Evolutionary conservation across 2,888 invertebrate genomes (phyloP).

Genomic region (Apamea monoglypha): DNA sequence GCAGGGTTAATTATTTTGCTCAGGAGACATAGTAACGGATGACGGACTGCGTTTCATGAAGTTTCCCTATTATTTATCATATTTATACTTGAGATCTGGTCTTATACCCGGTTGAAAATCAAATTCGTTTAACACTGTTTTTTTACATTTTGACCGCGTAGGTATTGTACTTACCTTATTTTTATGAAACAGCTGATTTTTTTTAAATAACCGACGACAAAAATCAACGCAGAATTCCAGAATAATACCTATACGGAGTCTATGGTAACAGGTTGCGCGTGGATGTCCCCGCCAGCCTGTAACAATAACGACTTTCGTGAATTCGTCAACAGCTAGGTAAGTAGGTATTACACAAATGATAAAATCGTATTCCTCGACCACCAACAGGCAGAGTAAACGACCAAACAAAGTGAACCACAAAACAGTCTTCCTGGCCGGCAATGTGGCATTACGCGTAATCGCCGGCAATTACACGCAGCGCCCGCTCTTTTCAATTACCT

Average conservation of each 20-base stretch:
- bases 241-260: no score
- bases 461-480: conserved; percentile 56
- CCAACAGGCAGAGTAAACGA: conserved; percentile 15
- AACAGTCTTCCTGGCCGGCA: conserved; percentile 54
- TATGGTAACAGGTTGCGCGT: no score
- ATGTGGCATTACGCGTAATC: conserved; percentile 55
- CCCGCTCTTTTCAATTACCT: conserved; percentile 57
- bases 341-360: background rate
- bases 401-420: conserved; percentile 24
- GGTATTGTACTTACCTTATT: no score
- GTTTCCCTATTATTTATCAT: background rate
- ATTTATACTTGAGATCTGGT: background rate
- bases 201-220: no score
- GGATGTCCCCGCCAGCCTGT: no score
- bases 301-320: background rate
- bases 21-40: background rate
- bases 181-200: no score
- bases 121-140: background rate
- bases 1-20: conserved; percentile 8
- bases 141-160: no score
- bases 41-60: background rate
- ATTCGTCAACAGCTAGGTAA: no score
- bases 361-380: background rate
- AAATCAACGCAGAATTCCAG: no score
- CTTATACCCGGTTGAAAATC: background rate